phyloP scores from a whole-genome alignment of 1,140 invertebrate species.

The Microplitis mediator region DNA sequence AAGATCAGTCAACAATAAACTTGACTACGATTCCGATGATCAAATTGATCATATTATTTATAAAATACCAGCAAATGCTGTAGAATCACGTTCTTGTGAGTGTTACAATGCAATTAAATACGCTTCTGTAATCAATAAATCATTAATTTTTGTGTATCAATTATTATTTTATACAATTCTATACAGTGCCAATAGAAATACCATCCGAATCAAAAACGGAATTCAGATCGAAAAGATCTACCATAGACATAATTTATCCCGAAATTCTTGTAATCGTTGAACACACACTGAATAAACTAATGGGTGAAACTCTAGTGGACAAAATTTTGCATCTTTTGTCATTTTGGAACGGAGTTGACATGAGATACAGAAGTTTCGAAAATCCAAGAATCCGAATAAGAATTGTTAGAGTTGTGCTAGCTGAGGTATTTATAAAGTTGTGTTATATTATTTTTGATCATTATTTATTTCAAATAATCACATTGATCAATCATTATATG shows the following conservation, averaged over 20 bases:
- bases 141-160: not conserved
- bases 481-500: too few relatives aligned
- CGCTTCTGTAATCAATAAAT: too few relatives aligned
- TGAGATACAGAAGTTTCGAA: constrained; percentile 24
- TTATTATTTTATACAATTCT: not conserved
- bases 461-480: not conserved
- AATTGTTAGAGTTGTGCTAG: constrained; percentile 30
- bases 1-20: not conserved
- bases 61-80: not conserved
- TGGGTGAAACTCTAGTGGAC: not conserved
- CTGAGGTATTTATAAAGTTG: constrained; percentile 15
- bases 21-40: not conserved
- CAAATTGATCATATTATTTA: constrained; percentile 15
- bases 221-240: not conserved
- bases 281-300: not conserved
- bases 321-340: constrained; percentile 13
- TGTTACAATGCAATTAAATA: too few relatives aligned
- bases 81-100: too few relatives aligned
- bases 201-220: too few relatives aligned
- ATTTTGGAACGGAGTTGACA: constrained; percentile 35
- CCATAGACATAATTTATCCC: not conserved
- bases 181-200: too few relatives aligned
- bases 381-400: constrained; percentile 26
- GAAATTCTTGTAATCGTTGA: constrained; percentile 10
- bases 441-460: not conserved